phyloP scores from a whole-genome alignment of 2,113 vertebrate genomes.

The Rattus norvegicus region GRCr8 NC_086037.1:56435001-56435500 shows the following conservation, averaged over 20 bases:
- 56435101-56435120: not conserved
- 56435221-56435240: slow-evolving; percentile 66
- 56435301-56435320: slow-evolving; percentile 63
- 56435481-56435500: not conserved
- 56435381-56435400: slow-evolving; percentile 23
- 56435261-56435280: slow-evolving; percentile 47
- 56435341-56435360: slow-evolving; percentile 62
- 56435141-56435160: not conserved
- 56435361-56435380: slow-evolving; percentile 4
- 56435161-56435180: not conserved
- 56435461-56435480: slow-evolving; percentile 26
- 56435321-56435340: slow-evolving; percentile 61
- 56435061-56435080: not conserved
- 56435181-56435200: not conserved
- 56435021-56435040: not conserved
- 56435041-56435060: not conserved
- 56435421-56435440: not conserved
- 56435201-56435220: slow-evolving; percentile 42
- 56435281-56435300: slow-evolving; percentile 47
- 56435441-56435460: not conserved
- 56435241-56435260: slow-evolving; percentile 46
- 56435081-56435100: not conserved
- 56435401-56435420: slow-evolving; percentile 31
- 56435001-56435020: not conserved
- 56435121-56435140: not conserved